These are phyloP conservation scores for Ciconia maguari DNA, from an alignment of 2,113 vertebrate genomes.

Conservation along the genomic window DNA sequence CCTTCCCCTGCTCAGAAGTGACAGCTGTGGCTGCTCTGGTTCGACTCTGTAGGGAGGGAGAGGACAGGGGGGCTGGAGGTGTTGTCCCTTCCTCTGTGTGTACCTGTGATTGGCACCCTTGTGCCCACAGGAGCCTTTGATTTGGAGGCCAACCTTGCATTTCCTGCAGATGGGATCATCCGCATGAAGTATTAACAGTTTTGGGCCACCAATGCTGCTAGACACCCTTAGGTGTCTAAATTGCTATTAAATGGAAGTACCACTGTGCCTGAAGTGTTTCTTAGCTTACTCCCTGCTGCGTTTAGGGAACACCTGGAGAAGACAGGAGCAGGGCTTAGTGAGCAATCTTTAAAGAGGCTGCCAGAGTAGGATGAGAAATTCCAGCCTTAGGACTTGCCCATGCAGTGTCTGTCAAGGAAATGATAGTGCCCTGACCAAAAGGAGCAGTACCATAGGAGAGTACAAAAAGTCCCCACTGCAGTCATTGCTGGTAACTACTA, in stretches of 20 bases:
- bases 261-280: neutral
- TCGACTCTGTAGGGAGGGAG: neutral
- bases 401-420: neutral
- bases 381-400: neutral
- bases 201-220: neutral
- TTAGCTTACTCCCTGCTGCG: neutral
- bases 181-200: neutral
- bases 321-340: neutral
- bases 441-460: neutral
- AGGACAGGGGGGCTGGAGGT: neutral
- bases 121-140: neutral
- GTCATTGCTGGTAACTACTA: neutral
- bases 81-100: neutral
- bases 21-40: neutral
- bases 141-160: neutral
- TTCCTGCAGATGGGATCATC: neutral
- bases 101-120: neutral
- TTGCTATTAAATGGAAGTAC: neutral
- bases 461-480: neutral
- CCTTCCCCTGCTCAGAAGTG: rapidly evolving
- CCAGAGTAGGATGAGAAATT: neutral
- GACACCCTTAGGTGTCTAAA: neutral
- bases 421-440: neutral
- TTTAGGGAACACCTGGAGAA: neutral
- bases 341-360: neutral